Conservation (phyloP, 2,113 vertebrate genomes). For the Pedetes capensis region DNA sequence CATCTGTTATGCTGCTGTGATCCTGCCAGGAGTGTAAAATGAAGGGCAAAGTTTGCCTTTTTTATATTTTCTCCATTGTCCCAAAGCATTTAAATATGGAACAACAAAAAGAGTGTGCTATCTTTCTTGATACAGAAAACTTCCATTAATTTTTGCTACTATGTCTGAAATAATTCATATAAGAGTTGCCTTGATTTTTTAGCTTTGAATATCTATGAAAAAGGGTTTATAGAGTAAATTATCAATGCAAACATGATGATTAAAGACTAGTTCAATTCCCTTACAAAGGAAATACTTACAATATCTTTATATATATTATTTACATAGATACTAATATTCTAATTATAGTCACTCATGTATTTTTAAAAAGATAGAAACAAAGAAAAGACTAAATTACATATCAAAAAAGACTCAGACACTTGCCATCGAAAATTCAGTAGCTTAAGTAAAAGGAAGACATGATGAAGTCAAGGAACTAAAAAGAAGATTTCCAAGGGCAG, state of each 20-base stretch:
- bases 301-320: not conserved
- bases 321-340: not conserved
- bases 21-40: conserved; percentile 25
- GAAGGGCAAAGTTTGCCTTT: conserved; percentile 3
- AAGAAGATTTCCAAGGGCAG: too few relatives aligned
- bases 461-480: too few relatives aligned
- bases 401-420: too few relatives aligned
- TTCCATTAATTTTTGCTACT: not conserved
- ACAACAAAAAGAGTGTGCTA: not conserved
- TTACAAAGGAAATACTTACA: not conserved
- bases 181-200: not conserved
- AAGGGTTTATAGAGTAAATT: not conserved
- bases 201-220: not conserved
- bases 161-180: not conserved
- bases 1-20: conserved; percentile 45
- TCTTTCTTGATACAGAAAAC: not conserved
- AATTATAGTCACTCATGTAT: not conserved
- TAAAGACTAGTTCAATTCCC: not conserved
- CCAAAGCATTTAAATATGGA: not conserved
- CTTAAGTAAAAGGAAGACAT: too few relatives aligned
- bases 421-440: too few relatives aligned
- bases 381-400: too few relatives aligned
- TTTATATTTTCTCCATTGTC: not conserved
- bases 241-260: not conserved
- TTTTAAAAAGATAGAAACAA: not conserved